Percentiles rank a stretch among this genome's conserved stretches.
Evolutionary conservation across 1,140 invertebrate genomes (phyloP).

Genomic region (Monomorium pharaonis): DNA sequence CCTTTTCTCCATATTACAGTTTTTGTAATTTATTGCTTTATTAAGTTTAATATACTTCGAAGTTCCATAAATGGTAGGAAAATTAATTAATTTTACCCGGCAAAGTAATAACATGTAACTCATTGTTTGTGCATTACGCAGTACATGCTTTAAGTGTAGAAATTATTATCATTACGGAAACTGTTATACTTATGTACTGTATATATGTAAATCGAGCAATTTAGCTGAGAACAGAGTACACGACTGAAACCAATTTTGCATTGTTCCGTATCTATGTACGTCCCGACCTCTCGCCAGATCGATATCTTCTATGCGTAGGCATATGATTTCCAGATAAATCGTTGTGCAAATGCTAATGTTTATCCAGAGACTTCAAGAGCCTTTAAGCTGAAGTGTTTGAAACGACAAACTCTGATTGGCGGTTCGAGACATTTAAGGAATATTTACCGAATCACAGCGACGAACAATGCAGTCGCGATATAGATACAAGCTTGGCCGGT

Average conservation of each 20-base stretch:
- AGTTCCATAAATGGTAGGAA: background rate
- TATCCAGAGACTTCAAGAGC: background rate
- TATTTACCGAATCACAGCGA: background rate
- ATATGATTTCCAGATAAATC: background rate
- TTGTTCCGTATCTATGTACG: background rate
- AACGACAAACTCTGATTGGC: conserved; percentile 12
- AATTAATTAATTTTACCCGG: background rate
- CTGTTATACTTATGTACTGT: background rate
- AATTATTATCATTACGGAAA: conserved; percentile 25
- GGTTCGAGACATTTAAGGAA: background rate
- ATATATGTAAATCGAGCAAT: background rate
- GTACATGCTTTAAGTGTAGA: background rate
- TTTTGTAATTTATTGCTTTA: background rate
- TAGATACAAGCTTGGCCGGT: background rate
- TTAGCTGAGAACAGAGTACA: background rate
- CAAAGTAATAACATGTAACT: background rate
- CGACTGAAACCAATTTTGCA: background rate
- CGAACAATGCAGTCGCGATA: background rate
- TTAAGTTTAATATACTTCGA: background rate
- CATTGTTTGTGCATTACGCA: conserved; percentile 16
- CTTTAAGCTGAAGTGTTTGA: background rate
- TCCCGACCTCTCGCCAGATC: background rate
- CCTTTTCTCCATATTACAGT: background rate
- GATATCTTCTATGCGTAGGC: background rate
- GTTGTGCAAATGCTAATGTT: background rate